Evolutionary conservation across 2,888 invertebrate genomes (phyloP), one percentile per base, ranked within the genome.

Genomic region (Abscondita cerata): DNA sequence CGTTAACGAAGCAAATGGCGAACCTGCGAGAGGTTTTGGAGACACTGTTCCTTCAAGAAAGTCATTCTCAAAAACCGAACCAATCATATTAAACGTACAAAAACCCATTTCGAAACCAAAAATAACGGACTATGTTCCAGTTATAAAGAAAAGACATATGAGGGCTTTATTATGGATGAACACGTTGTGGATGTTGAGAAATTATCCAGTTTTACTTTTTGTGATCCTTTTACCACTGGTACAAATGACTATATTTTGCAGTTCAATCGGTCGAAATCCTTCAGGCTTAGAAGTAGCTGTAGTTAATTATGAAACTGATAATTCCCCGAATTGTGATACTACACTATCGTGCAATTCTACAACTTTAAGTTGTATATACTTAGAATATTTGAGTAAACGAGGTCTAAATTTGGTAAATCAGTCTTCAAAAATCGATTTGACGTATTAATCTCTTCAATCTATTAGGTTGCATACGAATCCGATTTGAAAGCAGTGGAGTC

Each of bases 201-300:
- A 95, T 79, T 87, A 89, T 65, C 89, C 91, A 0, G 86, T 95
- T 34, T 87, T 96, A 84, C 78, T 90, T 41, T 96, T 96, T 79
- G 90, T 96, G 70, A 87, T 95, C 64, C 89, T 91, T 9, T 83
- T 96, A 51, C 96, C 96, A 0, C 87, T 94, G 1, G 85, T 90
- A 1, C 95, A 96, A 83, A 93, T 93, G 74, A 82, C 95, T 16
- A 81, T 96, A 46, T 96, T 96, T 82, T 96, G 95, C 76, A 81
- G 92, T 51, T 91, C 95, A 12, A 92, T 95, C 70, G 95, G 95
- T n/a, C 91, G 91, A 75, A 92, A 93, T 76, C 95, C 95, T 0
- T 82, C 84, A 6, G 89, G 90, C 9, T 82, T 96, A 0, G 86
- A 86, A 41, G 78, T 96, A 38, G 94, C 91, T 1, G 85, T 95